phyloP scores from a whole-genome alignment of 2,797 vertebrate species.

The Hippoglossus hippoglossus region DNA sequence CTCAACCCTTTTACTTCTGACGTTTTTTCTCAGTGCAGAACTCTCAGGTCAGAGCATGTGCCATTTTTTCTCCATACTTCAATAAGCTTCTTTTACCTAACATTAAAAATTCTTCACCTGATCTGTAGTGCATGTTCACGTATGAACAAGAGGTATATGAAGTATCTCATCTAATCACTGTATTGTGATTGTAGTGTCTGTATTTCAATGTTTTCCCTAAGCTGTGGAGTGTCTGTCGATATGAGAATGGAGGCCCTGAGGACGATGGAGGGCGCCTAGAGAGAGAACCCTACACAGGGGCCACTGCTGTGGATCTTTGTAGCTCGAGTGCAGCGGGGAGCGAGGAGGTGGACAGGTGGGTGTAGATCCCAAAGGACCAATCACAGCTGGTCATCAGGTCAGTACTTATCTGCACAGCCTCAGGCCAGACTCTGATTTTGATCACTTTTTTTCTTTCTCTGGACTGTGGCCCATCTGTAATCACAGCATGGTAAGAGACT shows the following conservation, averaged over 20 bases:
- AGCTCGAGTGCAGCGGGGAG: conserved; percentile 24
- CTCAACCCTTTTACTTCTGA: neutral
- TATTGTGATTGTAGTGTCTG: neutral
- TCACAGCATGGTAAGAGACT: conserved; percentile 81
- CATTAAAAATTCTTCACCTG: neutral
- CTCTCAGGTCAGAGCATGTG: no score
- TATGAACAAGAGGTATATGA: neutral
- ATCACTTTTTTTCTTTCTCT: conserved; percentile 37
- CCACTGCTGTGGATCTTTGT: conserved; percentile 30
- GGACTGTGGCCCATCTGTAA: conserved; percentile 49
- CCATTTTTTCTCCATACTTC: neutral
- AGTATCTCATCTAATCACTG: neutral
- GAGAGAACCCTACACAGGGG: conserved; percentile 19
- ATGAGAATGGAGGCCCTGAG: conserved; percentile 6
- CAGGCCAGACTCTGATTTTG: conserved; percentile 49
- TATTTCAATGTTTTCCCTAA: neutral
- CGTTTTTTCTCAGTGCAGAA: neutral
- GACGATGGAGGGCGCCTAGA: neutral
- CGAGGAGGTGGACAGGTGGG: conserved; percentile 76
- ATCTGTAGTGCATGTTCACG: neutral
- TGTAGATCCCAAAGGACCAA: conserved; percentile 78
- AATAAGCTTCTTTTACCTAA: neutral
- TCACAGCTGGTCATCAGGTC: conserved; percentile 70
- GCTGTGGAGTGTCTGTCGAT: conserved; percentile 6
- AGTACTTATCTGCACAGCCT: conserved; percentile 75